Evolutionary conservation across 2,113 vertebrate species (phyloP).

Genomic region (Oryctolagus cuniculus): DNA sequence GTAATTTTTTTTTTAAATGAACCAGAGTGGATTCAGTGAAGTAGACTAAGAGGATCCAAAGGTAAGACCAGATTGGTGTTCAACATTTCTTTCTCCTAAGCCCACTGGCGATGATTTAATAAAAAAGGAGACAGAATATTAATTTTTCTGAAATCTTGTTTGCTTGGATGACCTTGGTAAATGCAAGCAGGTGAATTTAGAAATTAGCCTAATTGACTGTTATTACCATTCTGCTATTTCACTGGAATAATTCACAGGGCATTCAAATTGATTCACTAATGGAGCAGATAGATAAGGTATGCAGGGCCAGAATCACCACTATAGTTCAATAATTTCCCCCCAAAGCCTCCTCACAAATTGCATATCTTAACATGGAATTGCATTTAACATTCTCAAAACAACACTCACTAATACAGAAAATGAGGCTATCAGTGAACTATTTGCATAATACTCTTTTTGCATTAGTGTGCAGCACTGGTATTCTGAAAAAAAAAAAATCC

Average conservation of each 20-base stretch:
- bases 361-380: constrained; percentile 75
- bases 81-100: constrained; percentile 73
- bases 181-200: constrained; percentile 80
- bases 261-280: constrained; percentile 83
- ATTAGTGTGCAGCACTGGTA: constrained; percentile 8
- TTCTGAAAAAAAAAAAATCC: not conserved
- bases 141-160: constrained; percentile 77
- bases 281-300: constrained; percentile 62
- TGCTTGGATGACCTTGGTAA: constrained; percentile 82
- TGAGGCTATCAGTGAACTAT: constrained; percentile 77
- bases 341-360: constrained; percentile 70
- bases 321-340: constrained; percentile 71
- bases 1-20: constrained; percentile 75
- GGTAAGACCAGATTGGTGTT: constrained; percentile 72
- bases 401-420: constrained; percentile 70
- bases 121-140: constrained; percentile 79
- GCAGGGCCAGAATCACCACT: constrained; percentile 11
- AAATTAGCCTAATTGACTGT: constrained; percentile 85
- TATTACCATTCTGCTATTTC: constrained; percentile 78
- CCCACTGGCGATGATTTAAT: constrained; percentile 76
- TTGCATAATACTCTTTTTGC: constrained; percentile 69
- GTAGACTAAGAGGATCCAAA: constrained; percentile 80
- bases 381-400: constrained; percentile 76
- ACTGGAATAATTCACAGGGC: constrained; percentile 78
- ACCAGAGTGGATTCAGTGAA: constrained; percentile 80